Conservation (phyloP, 2,797 vertebrate species). For the Carduelis carduelis region DNA sequence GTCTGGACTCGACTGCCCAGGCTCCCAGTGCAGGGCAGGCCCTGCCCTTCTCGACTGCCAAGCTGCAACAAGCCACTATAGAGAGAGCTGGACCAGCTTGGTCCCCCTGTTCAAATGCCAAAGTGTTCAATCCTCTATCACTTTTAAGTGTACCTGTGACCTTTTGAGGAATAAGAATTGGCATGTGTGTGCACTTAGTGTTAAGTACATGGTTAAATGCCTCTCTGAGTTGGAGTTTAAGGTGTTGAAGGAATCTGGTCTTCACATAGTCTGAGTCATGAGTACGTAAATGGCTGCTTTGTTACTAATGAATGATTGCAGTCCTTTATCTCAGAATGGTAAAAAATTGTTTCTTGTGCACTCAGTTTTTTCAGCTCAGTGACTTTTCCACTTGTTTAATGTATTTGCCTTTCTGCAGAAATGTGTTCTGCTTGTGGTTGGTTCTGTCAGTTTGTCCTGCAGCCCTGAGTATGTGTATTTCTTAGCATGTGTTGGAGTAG, state of each 20-base stretch:
- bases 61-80: accelerated
- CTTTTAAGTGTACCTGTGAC: accelerated
- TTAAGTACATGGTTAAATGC: not conserved
- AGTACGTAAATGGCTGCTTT: not conserved
- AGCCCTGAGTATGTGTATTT: not conserved
- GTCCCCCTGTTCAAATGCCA: not conserved
- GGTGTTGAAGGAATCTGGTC: not conserved
- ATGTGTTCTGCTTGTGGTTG: accelerated
- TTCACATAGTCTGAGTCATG: not conserved
- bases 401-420: not conserved
- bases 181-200: not conserved
- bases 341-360: not conserved
- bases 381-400: not conserved
- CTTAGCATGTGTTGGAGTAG: not conserved
- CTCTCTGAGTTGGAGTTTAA: not conserved
- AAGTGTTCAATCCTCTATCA: not conserved
- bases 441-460: not conserved
- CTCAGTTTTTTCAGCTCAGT: not conserved
- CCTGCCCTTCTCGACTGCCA: not conserved
- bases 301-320: not conserved
- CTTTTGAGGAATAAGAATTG: not conserved
- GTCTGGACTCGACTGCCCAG: not conserved
- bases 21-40: too few species aligned
- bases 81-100: not conserved
- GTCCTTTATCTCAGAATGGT: not conserved